Percentiles rank a stretch among this genome's conserved stretches.
These are phyloP conservation scores for Psylliodes chrysocephalus DNA, from an alignment of 2,888 invertebrate genomes.

Conservation along the genomic window DNA sequence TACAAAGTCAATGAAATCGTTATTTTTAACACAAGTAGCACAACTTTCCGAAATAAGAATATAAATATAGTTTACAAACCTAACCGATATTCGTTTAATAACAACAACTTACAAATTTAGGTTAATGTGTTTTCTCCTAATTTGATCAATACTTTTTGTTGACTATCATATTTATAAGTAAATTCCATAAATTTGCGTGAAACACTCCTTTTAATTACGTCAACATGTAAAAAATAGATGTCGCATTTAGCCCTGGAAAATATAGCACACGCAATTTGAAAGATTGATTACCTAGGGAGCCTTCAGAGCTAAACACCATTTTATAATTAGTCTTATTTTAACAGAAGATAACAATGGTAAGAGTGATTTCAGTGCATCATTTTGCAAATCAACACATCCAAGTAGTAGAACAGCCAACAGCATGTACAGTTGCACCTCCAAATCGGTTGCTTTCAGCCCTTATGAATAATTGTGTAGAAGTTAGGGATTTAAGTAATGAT, in stretches of 20 bases:
- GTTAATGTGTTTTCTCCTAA: conserved; percentile 8
- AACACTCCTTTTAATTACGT: conserved; percentile 37
- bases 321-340: background rate
- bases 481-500: conserved; percentile 66
- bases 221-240: conserved; percentile 16
- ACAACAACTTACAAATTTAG: conserved; percentile 8
- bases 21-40: no score
- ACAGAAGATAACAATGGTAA: conserved; percentile 68
- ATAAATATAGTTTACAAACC: background rate
- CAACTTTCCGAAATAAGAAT: no score
- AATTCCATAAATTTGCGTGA: conserved; percentile 20
- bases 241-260: background rate
- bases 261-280: conserved; percentile 10
- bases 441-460: conserved; percentile 71
- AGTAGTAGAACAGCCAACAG: conserved; percentile 73
- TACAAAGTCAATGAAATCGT: no score
- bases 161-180: conserved; percentile 29
- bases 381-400: conserved; percentile 74
- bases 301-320: background rate
- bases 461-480: conserved; percentile 71
- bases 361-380: conserved; percentile 76
- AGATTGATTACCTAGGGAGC: background rate
- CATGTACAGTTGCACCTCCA: conserved; percentile 70
- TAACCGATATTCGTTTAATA: background rate
- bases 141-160: conserved; percentile 34